These are phyloP conservation scores for Trypoxylus dichotomus DNA, from an alignment of 1,140 invertebrate species.

Conservation along the genomic window DNA sequence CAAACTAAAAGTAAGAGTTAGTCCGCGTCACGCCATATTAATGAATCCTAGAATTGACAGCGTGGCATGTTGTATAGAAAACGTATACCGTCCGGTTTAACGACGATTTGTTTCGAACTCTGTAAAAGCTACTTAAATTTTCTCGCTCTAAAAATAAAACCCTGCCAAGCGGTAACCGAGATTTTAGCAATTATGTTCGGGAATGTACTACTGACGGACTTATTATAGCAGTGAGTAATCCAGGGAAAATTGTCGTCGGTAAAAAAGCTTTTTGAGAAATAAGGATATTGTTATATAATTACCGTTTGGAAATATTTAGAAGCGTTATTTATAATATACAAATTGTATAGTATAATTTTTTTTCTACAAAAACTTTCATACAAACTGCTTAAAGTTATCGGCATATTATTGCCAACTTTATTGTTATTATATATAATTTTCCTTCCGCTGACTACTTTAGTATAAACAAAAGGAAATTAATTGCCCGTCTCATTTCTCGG, in stretches of 20 bases:
- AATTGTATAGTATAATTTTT: no score
- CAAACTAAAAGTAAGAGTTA: background rate
- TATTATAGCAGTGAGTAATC: constrained; percentile 19
- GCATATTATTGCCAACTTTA: no score
- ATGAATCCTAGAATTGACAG: background rate
- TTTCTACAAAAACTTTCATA: no score
- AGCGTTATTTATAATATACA: no score
- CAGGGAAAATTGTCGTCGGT: background rate
- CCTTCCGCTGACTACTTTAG: no score
- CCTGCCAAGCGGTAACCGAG: constrained; percentile 8
- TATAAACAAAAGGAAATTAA: no score
- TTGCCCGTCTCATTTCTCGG: no score
- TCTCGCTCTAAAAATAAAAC: constrained; percentile 24
- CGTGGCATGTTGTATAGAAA: background rate
- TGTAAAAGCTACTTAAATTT: background rate
- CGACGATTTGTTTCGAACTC: constrained; percentile 1
- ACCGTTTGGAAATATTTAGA: background rate
- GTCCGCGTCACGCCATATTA: background rate
- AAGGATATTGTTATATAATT: constrained; percentile 1
- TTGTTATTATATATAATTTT: no score
- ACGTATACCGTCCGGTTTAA: background rate
- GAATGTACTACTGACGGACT: constrained; percentile 19
- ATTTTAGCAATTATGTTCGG: constrained; percentile 10
- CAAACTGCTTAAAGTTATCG: no score
- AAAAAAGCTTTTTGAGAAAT: background rate